phyloP scores from a whole-genome alignment of 1,140 invertebrate genomes.

The Bombus impatiens region DNA sequence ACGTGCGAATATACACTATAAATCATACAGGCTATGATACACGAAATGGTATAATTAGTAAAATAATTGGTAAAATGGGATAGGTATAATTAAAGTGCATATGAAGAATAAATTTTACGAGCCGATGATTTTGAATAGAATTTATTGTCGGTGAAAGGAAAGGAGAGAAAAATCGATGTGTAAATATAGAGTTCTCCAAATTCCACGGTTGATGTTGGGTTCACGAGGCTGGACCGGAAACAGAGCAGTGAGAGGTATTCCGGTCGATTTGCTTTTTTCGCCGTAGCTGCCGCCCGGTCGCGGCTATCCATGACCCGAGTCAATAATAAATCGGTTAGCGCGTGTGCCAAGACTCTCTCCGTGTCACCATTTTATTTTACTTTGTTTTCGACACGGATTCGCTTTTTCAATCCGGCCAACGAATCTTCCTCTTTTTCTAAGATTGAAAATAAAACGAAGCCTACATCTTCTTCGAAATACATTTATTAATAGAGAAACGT shows the following conservation, averaged over 20 bases:
- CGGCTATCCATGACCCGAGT: conserved; percentile 73
- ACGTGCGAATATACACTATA: too few relatives aligned
- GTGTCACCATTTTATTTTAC: conserved; percentile 68
- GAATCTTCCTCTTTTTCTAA: background rate
- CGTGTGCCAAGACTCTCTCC: conserved; percentile 70
- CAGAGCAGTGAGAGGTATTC: background rate
- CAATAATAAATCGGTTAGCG: conserved; percentile 75
- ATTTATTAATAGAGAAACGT: background rate
- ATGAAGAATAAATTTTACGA: background rate
- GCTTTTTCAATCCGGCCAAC: background rate
- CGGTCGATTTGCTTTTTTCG: conserved; percentile 23
- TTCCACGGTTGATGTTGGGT: background rate
- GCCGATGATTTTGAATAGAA: background rate
- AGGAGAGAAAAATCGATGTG: background rate
- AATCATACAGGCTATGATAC: too few relatives aligned
- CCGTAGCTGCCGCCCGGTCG: background rate
- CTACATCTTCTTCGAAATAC: background rate
- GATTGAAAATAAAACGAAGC: background rate
- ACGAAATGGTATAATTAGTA: too few relatives aligned
- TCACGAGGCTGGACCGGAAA: background rate
- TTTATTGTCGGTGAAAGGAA: background rate
- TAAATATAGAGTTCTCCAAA: background rate
- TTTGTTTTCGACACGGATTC: conserved; percentile 30
- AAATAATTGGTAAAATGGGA: too few relatives aligned
- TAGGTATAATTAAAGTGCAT: too few relatives aligned